Conservation (phyloP, 2,888 invertebrate genomes). For the Urechis unicinctus region DNA sequence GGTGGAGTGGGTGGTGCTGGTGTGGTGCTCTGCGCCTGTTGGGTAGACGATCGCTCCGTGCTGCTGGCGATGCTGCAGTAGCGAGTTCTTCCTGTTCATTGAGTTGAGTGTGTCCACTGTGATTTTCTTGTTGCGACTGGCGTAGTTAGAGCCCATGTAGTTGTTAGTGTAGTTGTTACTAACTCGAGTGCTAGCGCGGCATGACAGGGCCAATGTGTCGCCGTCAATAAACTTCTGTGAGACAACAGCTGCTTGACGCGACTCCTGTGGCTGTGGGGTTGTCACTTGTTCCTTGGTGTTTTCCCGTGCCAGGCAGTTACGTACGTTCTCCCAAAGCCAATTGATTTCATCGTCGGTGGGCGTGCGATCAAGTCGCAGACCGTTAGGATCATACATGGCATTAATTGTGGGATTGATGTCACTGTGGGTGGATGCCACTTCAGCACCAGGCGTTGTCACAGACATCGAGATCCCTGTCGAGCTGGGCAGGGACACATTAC, state of each 20-base stretch:
- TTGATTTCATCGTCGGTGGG: conserved; percentile 50
- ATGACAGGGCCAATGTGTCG: conserved; percentile 9
- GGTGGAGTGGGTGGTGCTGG: too few relatives aligned
- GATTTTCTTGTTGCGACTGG: conserved; percentile 7
- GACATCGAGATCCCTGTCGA: neutral
- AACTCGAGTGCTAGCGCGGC: conserved; percentile 1
- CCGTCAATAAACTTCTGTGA: conserved; percentile 41
- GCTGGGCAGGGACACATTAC: neutral
- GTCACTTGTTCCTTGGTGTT: neutral
- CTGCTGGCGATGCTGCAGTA: too few relatives aligned
- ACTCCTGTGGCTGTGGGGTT: too few relatives aligned
- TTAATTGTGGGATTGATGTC: neutral
- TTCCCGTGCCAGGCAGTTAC: conserved; percentile 30
- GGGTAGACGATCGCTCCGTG: too few relatives aligned
- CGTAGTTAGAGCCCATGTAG: neutral
- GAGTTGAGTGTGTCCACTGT: conserved; percentile 12
- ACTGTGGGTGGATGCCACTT: neutral
- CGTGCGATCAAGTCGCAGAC: conserved; percentile 34
- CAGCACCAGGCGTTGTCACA: neutral
- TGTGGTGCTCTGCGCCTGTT: too few relatives aligned
- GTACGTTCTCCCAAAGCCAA: conserved; percentile 44
- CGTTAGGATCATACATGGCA: conserved; percentile 14
- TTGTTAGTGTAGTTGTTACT: conserved; percentile 18
- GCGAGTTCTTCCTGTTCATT: neutral
- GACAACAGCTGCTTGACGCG: conserved; percentile 6